These are phyloP conservation scores for Saguinus midas DNA, from an alignment of 2,113 vertebrate genomes.

Conservation along the genomic window DNA sequence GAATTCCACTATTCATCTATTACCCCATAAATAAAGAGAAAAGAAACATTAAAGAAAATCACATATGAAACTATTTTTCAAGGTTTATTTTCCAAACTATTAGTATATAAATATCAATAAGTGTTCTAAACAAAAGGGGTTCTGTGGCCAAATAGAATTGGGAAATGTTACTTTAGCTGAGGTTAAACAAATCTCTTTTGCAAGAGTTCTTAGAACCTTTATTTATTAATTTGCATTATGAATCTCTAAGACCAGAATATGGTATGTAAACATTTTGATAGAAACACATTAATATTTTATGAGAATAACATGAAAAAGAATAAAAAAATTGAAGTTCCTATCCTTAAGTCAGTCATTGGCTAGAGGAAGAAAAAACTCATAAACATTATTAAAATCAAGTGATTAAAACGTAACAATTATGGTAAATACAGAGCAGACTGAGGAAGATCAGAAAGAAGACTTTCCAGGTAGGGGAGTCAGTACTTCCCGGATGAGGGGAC, in stretches of 20 bases:
- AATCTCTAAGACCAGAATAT: not conserved
- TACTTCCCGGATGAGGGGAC: not conserved
- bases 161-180: slow-evolving; percentile 7
- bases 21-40: not conserved
- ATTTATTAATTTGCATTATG: not conserved
- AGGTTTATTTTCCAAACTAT: not conserved
- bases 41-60: not conserved
- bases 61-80: not conserved
- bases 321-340: not conserved
- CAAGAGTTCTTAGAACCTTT: not conserved
- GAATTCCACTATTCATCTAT: not conserved
- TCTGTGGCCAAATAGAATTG: not conserved
- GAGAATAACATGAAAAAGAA: not conserved
- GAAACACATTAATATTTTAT: not conserved
- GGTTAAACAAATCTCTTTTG: not conserved
- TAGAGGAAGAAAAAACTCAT: not conserved
- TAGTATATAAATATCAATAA: not conserved
- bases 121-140: not conserved
- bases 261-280: not conserved
- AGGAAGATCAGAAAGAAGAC: not conserved
- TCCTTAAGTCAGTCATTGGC: not conserved
- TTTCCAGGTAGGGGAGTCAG: not conserved
- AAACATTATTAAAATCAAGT: not conserved
- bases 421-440: not conserved
- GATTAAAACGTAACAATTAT: not conserved